Base-by-base conservation (phyloP, 2,797 vertebrate genomes). In the Halcyon leucocephala region DNA sequence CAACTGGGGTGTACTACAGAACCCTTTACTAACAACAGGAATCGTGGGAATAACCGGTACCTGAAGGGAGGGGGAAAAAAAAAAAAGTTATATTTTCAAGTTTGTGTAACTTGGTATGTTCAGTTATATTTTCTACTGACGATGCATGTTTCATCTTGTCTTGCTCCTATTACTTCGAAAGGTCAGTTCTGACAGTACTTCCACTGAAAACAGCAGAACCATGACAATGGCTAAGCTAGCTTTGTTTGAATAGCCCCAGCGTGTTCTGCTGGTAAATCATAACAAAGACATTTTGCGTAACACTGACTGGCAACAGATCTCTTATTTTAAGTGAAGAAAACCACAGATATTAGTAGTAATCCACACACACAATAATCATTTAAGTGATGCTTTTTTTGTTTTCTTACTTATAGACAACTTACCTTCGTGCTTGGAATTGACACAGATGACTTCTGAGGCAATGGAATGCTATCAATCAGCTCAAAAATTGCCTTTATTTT, bases 381-480 rank as follows among this genome's bases (percentile, higher is more conserved):
- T 54, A 0, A 51, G 11, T 28, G 1, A 41, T 7, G 5, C 19
- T 20, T 12, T 65, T 69, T 12, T 20, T 14, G 6, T 48, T 82
- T 60, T 73, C 37, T 48, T 61, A 44, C 6, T 31, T 26, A 52
- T 29, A 18, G 6, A 52, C 39, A 60, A 28, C 73, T 95, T 97
- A 99, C 99, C 98, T 99, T 99, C 90, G 93, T 95, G 15, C 97
- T 97, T 71, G 98, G 97, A 96, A 98, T 92, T 24, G 98, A 95
- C 25, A 97, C 6, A 22, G 98, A 97, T 39, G 97, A 96, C 48
- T 96, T 97, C 96, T 96, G 97, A 61, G 99, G 99, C 29, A 99
- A 97, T 0, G 99, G 99, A 93, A 99, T 98, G 94, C 99, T 99
- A 64, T 99, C 95, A 21, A 99, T 94, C 80, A 99, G 97, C 72